Conservation (phyloP, 2,797 vertebrate species). For the Gambusia yucatana region DNA sequence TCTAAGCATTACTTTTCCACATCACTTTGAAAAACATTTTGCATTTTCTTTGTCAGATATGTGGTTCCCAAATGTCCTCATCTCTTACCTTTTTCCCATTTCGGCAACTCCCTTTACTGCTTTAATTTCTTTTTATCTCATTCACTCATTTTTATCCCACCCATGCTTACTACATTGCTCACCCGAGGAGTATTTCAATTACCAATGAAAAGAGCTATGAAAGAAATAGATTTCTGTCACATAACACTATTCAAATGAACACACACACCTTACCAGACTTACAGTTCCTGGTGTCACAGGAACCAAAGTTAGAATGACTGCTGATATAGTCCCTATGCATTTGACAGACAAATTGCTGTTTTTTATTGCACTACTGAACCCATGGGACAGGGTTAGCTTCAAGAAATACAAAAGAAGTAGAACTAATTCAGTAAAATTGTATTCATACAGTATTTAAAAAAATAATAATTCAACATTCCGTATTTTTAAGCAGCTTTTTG, state of each 20-base stretch:
- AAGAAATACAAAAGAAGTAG: conserved; percentile 27
- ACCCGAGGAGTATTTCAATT: conserved; percentile 38
- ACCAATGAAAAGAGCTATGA: conserved; percentile 29
- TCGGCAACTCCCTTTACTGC: conserved; percentile 29
- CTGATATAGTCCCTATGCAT: conserved; percentile 20
- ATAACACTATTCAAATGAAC: conserved; percentile 26
- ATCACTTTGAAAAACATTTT: conserved; percentile 17
- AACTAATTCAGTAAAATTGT: conserved; percentile 8
- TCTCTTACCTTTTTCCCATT: conserved; percentile 44
- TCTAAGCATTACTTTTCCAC: conserved; percentile 36
- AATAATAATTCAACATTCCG: not conserved
- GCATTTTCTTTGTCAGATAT: conserved; percentile 26
- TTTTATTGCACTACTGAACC: conserved; percentile 28
- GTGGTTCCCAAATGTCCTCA: conserved; percentile 38
- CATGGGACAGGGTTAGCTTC: conserved; percentile 25
- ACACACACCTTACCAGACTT: conserved; percentile 11
- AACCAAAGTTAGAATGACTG: conserved; percentile 32
- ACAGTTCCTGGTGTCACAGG: conserved; percentile 32
- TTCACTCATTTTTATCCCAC: conserved; percentile 42
- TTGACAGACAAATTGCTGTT: conserved; percentile 20
- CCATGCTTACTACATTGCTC: conserved; percentile 25
- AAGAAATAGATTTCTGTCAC: conserved; percentile 39
- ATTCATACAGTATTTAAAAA: not conserved
- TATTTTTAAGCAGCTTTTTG: not conserved
- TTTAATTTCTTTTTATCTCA: conserved; percentile 46